Conservation (phyloP, 2,797 vertebrate species). For the Eptatretus atami region DNA sequence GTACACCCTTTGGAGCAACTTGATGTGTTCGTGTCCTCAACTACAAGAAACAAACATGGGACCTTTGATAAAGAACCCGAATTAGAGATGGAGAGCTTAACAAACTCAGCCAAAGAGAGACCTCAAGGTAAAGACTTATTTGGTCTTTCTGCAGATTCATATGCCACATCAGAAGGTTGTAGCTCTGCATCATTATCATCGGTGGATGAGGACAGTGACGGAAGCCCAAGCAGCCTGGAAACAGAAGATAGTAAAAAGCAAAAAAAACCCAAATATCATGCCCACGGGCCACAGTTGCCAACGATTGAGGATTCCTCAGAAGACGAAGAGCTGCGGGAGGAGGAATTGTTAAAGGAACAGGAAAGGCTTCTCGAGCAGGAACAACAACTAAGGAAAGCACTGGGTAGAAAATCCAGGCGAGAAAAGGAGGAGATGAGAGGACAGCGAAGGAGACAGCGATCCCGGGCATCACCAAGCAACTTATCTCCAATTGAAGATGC, state of each 20-base stretch:
- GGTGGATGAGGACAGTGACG: slow-evolving; percentile 91
- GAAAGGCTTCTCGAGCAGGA: slow-evolving; percentile 25
- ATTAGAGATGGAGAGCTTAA: slow-evolving; percentile 94
- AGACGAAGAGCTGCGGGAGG: slow-evolving; percentile 83
- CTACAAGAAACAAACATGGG: not conserved
- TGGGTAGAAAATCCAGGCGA: slow-evolving; percentile 67
- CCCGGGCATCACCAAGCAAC: slow-evolving; percentile 93
- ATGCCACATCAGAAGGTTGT: slow-evolving; percentile 77
- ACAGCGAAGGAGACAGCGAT: slow-evolving; percentile 74
- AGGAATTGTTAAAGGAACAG: slow-evolving; percentile 36
- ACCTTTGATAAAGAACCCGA: slow-evolving; percentile 67
- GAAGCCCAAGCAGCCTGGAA: slow-evolving; percentile 80
- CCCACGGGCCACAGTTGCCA: slow-evolving; percentile 66
- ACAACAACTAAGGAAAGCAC: slow-evolving; percentile 84
- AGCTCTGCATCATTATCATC: slow-evolving; percentile 91
- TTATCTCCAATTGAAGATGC: slow-evolving; percentile 93
- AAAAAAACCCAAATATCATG: slow-evolving; percentile 75
- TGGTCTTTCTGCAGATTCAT: slow-evolving; percentile 43
- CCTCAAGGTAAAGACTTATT: slow-evolving; percentile 88
- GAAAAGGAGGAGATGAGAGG: slow-evolving; percentile 92
- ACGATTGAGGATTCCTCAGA: slow-evolving; percentile 96
- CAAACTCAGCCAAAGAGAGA: slow-evolving; percentile 70
- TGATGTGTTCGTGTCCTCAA: not conserved
- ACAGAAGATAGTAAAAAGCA: slow-evolving; percentile 87
- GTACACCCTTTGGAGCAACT: no score